A percentile compares a stretch with the other conserved stretches of the same genome.
Conservation (phyloP, 2,113 vertebrate genomes). For the Ornithorhynchus anatinus region DNA sequence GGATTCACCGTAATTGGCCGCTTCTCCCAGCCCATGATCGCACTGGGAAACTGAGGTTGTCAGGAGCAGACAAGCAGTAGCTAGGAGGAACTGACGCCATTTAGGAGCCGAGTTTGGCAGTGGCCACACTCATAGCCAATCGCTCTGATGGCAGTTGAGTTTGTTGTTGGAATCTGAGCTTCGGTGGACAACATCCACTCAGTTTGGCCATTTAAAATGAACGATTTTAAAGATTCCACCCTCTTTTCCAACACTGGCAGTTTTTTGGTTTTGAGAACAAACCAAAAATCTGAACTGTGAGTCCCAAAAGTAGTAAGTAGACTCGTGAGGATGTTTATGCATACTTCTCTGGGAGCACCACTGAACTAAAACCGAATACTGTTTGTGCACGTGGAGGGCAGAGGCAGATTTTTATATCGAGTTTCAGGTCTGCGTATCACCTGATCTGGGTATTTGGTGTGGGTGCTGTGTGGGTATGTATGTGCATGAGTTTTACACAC, state of each 20-base stretch:
- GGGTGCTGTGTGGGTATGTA: constrained; percentile 12
- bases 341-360: background rate
- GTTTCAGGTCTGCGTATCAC: constrained; percentile 3
- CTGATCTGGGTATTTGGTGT: background rate
- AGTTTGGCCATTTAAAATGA: too few relatives aligned
- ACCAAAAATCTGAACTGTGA: background rate
- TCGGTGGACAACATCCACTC: too few relatives aligned
- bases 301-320: constrained; percentile 11
- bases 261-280: background rate
- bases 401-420: background rate
- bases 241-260: background rate
- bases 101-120: fast-evolving
- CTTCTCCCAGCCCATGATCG: too few relatives aligned
- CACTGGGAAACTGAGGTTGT: background rate
- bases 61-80: background rate
- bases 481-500: constrained; percentile 34
- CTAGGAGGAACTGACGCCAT: background rate
- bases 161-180: too few relatives aligned
- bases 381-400: background rate
- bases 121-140: background rate
- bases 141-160: background rate
- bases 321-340: background rate
- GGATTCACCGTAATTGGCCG: too few relatives aligned
- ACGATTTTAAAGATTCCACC: too few relatives aligned
- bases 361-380: background rate